These are phyloP conservation scores for Lordiphosa mommai DNA, from an alignment of 1,140 invertebrate genomes.

Conservation along the genomic window DNA sequence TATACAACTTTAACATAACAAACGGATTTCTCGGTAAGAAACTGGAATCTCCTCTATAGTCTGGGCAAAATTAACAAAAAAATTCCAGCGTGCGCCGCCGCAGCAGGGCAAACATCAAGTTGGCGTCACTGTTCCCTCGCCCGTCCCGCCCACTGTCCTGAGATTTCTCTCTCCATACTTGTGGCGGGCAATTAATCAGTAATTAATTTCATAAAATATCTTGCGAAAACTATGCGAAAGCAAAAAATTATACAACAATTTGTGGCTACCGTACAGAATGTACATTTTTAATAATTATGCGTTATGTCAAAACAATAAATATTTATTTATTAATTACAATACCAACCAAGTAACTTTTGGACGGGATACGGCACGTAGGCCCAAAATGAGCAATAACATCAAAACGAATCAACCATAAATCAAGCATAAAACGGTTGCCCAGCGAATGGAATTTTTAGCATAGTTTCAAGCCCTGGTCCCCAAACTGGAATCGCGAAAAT, in stretches of 20 bases:
- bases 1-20: too few species aligned
- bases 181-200: slow-evolving; percentile 58
- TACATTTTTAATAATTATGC: slow-evolving; percentile 71
- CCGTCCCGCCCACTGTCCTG: not conserved
- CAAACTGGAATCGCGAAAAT: slow-evolving; percentile 44
- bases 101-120: too few species aligned
- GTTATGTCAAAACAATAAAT: slow-evolving; percentile 71
- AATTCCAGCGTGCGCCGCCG: too few species aligned
- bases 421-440: slow-evolving; percentile 55
- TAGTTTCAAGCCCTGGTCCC: slow-evolving; percentile 35
- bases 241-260: too few species aligned
- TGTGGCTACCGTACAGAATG: slow-evolving; percentile 56
- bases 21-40: too few species aligned
- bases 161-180: not conserved
- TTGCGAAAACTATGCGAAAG: too few species aligned
- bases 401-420: slow-evolving; percentile 70
- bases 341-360: too few species aligned
- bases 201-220: too few species aligned
- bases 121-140: too few species aligned
- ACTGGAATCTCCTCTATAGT: too few species aligned
- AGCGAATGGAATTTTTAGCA: slow-evolving; percentile 63
- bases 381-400: slow-evolving; percentile 58
- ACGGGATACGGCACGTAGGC: slow-evolving; percentile 48
- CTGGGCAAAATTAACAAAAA: too few species aligned
- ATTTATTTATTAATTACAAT: slow-evolving; percentile 51